Evolutionary conservation across 2,113 vertebrate genomes (phyloP).

Genomic region (Cryptomyrus ogoouensis): DNA sequence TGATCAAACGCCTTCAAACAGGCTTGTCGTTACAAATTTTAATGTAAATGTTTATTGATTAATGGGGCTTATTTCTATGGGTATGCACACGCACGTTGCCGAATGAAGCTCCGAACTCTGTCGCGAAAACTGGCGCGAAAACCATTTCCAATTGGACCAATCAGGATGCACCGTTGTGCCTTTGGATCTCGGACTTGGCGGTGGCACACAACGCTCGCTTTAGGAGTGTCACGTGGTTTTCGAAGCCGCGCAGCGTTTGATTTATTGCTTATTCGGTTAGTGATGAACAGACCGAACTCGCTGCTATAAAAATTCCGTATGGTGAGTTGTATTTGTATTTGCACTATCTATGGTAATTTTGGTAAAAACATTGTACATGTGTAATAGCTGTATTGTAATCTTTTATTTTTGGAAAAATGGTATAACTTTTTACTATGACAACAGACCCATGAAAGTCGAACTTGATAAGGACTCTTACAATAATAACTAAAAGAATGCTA

Average conservation of each 20-base stretch:
- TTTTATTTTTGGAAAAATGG: neutral
- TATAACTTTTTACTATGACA: neutral
- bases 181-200: neutral
- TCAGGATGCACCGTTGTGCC: neutral
- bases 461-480: neutral
- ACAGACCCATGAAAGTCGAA: neutral
- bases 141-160: slow-evolving; percentile 33
- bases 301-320: neutral
- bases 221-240: neutral
- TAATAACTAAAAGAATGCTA: neutral
- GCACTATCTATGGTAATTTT: neutral
- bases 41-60: neutral
- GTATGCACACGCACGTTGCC: neutral
- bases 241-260: neutral
- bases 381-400: neutral
- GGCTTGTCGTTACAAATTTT: neutral
- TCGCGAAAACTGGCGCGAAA: slow-evolving; percentile 53
- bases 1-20: neutral
- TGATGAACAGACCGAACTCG: neutral
- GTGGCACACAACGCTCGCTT: neutral
- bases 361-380: neutral
- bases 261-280: neutral
- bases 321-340: neutral
- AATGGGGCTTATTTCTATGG: neutral
- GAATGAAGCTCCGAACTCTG: neutral